A percentile compares a stretch with the other conserved stretches of the same genome.
Evolutionary conservation across 2,797 vertebrate genomes (phyloP).

Genomic region (Peromyscus aztecus): DNA sequence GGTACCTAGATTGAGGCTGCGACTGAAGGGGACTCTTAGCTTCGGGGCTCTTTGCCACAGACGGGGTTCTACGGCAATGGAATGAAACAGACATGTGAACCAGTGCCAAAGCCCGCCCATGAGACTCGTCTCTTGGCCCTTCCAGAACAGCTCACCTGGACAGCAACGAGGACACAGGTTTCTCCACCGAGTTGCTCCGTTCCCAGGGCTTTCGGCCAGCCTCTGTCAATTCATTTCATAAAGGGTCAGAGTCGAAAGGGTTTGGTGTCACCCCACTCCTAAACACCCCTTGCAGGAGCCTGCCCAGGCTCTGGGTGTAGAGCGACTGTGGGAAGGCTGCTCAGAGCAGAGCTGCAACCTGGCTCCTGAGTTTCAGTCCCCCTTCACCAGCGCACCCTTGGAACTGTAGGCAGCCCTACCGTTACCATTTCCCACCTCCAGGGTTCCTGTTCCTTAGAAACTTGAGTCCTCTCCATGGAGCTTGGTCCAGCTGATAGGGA

Average conservation of each 20-base stretch:
- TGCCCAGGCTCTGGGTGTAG: background rate
- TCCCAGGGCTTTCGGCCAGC: conserved; percentile 98
- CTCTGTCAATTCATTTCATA: conserved; percentile 87
- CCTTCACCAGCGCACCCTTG: background rate
- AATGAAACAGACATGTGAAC: conserved; percentile 87
- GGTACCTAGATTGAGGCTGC: conserved; percentile 91
- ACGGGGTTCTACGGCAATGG: conserved; percentile 90
- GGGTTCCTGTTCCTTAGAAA: background rate
- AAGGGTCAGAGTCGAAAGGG: background rate
- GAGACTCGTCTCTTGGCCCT: fast-evolving
- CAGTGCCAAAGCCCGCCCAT: background rate
- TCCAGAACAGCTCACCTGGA: conserved; percentile 92
- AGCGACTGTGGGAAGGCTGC: background rate
- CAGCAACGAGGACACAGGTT: conserved; percentile 93
- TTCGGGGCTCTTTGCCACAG: conserved; percentile 90
- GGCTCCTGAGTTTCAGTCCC: background rate
- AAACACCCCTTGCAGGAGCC: fast-evolving
- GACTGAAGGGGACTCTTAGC: conserved; percentile 91
- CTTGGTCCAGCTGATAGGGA: background rate
- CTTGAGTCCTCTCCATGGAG: background rate
- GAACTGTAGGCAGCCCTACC: no score
- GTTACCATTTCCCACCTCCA: background rate
- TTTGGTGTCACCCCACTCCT: fast-evolving
- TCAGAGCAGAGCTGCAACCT: background rate
- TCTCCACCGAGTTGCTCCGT: conserved; percentile 97